These are phyloP conservation scores for Venturia canescens DNA, from an alignment of 1,140 invertebrate genomes.

Conservation along the genomic window DNA sequence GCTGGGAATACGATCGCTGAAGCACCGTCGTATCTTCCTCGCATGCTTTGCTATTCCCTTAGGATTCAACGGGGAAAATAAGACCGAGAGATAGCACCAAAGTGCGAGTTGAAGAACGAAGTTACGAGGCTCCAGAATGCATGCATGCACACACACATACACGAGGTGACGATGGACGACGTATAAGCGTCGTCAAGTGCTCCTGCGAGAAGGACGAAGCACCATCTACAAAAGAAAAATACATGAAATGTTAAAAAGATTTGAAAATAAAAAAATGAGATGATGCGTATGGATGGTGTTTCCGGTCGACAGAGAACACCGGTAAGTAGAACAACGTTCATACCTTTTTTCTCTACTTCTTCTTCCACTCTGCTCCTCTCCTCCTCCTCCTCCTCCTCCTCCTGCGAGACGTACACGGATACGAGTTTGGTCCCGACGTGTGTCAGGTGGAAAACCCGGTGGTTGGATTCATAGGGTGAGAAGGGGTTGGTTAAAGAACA, in stretches of 20 bases:
- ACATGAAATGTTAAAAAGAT: background rate
- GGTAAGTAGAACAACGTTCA: background rate
- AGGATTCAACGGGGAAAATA: background rate
- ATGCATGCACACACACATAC: background rate
- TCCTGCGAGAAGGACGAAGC: background rate
- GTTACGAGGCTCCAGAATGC: background rate
- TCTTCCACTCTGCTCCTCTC: too few species aligned
- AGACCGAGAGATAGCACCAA: background rate
- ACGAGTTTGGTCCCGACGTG: background rate
- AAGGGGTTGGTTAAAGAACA: slow-evolving; percentile 14
- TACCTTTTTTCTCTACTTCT: background rate
- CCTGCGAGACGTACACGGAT: background rate
- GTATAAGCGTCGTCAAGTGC: background rate
- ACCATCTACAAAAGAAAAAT: background rate
- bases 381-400: too few species aligned
- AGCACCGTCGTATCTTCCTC: background rate
- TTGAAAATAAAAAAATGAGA: background rate
- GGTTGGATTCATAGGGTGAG: slow-evolving; percentile 27
- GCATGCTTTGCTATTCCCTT: background rate
- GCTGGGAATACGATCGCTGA: too few species aligned
- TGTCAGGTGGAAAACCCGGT: slow-evolving; percentile 29
- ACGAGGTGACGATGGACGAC: background rate
- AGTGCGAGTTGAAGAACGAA: background rate
- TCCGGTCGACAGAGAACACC: slow-evolving; percentile 13
- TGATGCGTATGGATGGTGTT: slow-evolving; percentile 31